Evolutionary conservation across 2,113 vertebrate species (phyloP).

Genomic region (Hypanus sabinus): DNA sequence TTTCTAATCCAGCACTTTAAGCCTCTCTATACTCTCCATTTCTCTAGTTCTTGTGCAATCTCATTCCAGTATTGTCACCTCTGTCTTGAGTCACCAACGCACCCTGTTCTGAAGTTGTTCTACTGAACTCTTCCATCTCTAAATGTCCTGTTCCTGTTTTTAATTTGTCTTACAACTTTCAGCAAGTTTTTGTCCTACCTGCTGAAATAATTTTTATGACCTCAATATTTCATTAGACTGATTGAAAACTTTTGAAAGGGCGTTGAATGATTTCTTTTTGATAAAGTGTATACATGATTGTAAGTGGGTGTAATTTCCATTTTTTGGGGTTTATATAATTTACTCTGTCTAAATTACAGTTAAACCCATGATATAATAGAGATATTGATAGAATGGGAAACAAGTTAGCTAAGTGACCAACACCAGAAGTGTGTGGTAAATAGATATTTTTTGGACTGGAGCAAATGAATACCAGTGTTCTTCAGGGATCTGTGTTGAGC

Average conservation of each 20-base stretch:
- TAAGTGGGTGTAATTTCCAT: background rate
- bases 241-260: background rate
- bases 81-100: background rate
- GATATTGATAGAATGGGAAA: too few species aligned
- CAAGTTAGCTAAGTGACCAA: too few species aligned
- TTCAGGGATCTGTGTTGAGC: too few species aligned
- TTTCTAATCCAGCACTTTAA: background rate
- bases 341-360: background rate
- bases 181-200: background rate
- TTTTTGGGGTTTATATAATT: background rate
- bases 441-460: too few species aligned
- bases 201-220: background rate
- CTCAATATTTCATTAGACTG: background rate
- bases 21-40: background rate
- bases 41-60: background rate
- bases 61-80: background rate
- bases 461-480: too few species aligned
- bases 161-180: background rate
- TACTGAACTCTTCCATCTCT: background rate
- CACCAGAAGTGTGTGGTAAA: too few species aligned
- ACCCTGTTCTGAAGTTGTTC: background rate
- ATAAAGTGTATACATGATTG: background rate
- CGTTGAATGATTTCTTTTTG: background rate
- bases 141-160: background rate
- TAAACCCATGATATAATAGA: too few species aligned